Base-by-base conservation (phyloP, 2,113 vertebrate genomes). In the Coryphaenoides rupestris region DNA sequence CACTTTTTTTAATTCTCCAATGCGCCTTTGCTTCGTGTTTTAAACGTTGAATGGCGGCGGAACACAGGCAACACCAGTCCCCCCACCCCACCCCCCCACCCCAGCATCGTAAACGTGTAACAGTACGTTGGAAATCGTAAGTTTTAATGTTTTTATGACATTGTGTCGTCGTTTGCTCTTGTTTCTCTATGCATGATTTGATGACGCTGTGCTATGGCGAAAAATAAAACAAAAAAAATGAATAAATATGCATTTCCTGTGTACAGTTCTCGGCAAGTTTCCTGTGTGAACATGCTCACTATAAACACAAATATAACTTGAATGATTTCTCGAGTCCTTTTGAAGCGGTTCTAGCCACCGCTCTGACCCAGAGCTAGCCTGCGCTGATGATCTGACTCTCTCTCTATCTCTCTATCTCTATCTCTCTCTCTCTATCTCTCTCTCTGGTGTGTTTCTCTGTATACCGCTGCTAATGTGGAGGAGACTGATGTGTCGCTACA, bases 101-200 rank as follows among this genome's bases (percentile, higher is more conserved):
- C 33, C 60, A 70, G 69, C 77, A 64, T 40, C 58, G 21, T 64
- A 40, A 72, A 63, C 65, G 13, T 61, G 58, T 71, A 66, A 69
- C 69, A 71, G 77, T 77, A 65, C 79, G 74, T 83, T 75, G 76
- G 78, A n/a, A 40, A 40, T 40, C 33, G 33, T 40, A 40, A 40
- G 6, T 40, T 40, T 40, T 71, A 66, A 68, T 68, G 74, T 83
- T 75, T 76, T 81, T 85, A n/a, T 82, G 73, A 63, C 63, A 40
- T 78, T 58, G 77, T 86, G 70, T 80, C 78, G 61, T 81, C 81
- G 69, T 75, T 80, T 40, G 33, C 33, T 40, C 72, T 70, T 70
- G 76, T 78, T 75, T 79, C 74, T 81, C 86, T 88, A 86, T 88
- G 84, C 86, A 89, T 88, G 86, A 80, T 69, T 66, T 74, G 69